Conservation (phyloP, 2,113 vertebrate genomes). For the Channa argus region DNA sequence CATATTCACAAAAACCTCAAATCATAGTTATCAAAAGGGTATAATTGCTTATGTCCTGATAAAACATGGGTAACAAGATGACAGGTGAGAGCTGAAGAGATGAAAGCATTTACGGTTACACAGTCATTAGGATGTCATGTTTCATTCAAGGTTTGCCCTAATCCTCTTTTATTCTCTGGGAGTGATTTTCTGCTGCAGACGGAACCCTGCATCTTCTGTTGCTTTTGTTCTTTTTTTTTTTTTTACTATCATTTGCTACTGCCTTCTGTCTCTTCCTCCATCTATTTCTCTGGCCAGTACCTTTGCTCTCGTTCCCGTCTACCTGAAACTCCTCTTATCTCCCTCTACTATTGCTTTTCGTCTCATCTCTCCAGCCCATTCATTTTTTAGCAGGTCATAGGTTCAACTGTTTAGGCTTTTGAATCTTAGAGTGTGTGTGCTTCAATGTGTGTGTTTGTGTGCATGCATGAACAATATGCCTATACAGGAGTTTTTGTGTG, state of each 20-base stretch:
- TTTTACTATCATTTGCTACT: conserved; percentile 23
- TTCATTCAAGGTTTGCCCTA: conserved; percentile 34
- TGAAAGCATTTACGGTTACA: conserved; percentile 36
- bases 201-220: conserved; percentile 15
- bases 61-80: background rate
- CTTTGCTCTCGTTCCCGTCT: conserved; percentile 38
- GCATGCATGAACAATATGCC: conserved; percentile 18
- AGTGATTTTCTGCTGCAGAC: conserved; percentile 4
- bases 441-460: background rate
- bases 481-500: conserved; percentile 36
- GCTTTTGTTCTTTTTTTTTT: conserved; percentile 1
- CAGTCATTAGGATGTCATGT: conserved; percentile 31
- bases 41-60: background rate
- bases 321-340: conserved; percentile 39
- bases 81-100: conserved; percentile 22
- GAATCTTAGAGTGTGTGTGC: conserved; percentile 12
- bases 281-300: conserved; percentile 40
- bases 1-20: conserved; percentile 13
- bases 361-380: conserved; percentile 70
- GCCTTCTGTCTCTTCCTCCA: conserved; percentile 18
- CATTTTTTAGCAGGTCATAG: conserved; percentile 76
- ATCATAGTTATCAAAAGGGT: conserved; percentile 17
- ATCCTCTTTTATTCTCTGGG: conserved; percentile 18
- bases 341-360: conserved; percentile 61
- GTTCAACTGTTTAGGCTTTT: conserved; percentile 64